phyloP scores from a whole-genome alignment of 2,888 invertebrate species.

The Portevinia maculata region DNA sequence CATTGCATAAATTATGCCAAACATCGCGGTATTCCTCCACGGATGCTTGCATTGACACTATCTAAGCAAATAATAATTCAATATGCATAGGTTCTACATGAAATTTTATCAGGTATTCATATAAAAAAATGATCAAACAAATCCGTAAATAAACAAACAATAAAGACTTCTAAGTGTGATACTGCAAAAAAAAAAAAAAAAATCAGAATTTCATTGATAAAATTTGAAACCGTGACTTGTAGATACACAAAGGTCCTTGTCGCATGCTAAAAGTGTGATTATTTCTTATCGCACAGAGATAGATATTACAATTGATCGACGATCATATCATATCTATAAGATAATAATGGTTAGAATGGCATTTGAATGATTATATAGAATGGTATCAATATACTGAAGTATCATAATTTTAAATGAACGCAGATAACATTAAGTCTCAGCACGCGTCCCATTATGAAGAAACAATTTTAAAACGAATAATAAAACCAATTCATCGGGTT shows the following conservation, averaged over 20 bases:
- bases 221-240: constrained; percentile 17
- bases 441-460: not conserved
- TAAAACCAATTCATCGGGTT: not conserved
- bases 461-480: not conserved
- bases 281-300: constrained; percentile 18
- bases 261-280: constrained; percentile 65
- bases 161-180: constrained; percentile 26
- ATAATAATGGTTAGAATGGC: constrained; percentile 32
- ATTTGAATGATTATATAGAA: constrained; percentile 33
- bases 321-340: constrained; percentile 10
- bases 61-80: constrained; percentile 25
- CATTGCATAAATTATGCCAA: constrained; percentile 37
- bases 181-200: constrained; percentile 46
- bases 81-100: constrained; percentile 10
- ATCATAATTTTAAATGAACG: constrained; percentile 20
- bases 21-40: constrained; percentile 55
- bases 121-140: constrained; percentile 35
- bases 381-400: constrained; percentile 20
- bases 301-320: constrained; percentile 46
- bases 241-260: constrained; percentile 29
- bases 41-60: constrained; percentile 53
- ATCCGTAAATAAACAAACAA: constrained; percentile 34
- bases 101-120: constrained; percentile 37
- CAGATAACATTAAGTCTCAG: constrained; percentile 5
- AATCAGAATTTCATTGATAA: constrained; percentile 41